These are phyloP conservation scores for Heliconius hortense DNA, from an alignment of 2,888 invertebrate species.

Conservation along the genomic window DNA sequence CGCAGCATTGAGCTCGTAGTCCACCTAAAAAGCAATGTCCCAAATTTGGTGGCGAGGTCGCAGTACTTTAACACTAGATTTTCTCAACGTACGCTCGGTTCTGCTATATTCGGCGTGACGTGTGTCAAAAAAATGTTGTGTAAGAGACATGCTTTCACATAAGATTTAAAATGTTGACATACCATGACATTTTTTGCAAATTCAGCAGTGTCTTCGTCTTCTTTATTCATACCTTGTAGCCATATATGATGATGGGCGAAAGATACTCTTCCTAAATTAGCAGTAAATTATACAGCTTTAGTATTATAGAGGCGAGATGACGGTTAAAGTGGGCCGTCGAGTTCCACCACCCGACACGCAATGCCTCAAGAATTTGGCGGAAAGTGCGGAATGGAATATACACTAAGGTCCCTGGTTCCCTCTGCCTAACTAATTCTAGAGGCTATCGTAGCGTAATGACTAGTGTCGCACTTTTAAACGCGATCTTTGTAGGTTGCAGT, in stretches of 20 bases:
- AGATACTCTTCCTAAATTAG: not conserved
- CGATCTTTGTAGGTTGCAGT: not conserved
- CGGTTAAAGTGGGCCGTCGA: not conserved
- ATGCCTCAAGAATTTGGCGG: not conserved
- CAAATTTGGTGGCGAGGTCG: not conserved
- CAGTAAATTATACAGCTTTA: not conserved
- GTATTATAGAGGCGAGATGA: not conserved
- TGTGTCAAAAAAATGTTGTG: too few species aligned
- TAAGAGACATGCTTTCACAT: not conserved
- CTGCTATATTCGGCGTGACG: not conserved
- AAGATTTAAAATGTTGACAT: not conserved
- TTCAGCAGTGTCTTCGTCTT: not conserved
- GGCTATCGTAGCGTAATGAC: not conserved
- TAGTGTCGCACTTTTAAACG: not conserved
- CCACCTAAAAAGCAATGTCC: not conserved
- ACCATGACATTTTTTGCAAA: not conserved
- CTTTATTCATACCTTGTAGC: not conserved
- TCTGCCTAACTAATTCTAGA: not conserved
- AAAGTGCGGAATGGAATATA: not conserved
- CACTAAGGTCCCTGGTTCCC: too few species aligned
- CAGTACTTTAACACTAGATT: not conserved
- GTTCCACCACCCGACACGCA: not conserved
- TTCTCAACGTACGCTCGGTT: not conserved
- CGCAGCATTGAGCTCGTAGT: not conserved
- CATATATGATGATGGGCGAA: not conserved